phyloP scores from a whole-genome alignment of 2,797 vertebrate genomes.

The Nannoperca obscura region DNA sequence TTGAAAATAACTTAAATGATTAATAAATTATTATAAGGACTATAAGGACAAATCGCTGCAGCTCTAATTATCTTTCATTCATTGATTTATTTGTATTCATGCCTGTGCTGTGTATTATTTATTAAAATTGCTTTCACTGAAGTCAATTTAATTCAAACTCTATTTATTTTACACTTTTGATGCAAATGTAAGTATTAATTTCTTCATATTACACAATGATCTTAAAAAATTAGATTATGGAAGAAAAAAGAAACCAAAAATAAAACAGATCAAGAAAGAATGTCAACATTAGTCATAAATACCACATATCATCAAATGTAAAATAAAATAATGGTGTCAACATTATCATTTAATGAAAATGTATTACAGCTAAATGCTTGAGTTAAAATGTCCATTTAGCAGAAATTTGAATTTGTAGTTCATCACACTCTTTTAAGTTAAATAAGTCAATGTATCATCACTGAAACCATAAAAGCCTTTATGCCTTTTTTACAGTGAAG shows the following conservation, averaged over 20 bases:
- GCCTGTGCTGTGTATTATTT: not conserved
- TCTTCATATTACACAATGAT: not conserved
- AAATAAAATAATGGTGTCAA: not conserved
- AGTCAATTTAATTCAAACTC: not conserved
- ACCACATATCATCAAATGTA: not conserved
- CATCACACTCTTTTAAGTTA: not conserved
- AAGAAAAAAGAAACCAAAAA: not conserved
- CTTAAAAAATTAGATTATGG: not conserved
- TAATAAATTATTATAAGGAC: not conserved
- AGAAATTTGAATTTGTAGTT: not conserved
- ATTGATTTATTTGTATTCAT: not conserved
- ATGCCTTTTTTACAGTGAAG: conserved; percentile 19
- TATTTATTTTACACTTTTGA: not conserved
- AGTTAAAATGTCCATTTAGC: not conserved
- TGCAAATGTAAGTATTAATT: not conserved
- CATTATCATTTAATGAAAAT: not conserved
- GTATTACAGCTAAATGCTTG: not conserved
- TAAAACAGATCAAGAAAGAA: not conserved
- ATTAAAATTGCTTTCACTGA: not conserved
- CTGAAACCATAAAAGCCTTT: not conserved
- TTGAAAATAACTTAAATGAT: not conserved
- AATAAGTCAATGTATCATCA: not conserved
- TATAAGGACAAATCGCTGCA: not conserved
- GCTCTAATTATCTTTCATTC: not conserved
- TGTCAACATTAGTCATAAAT: not conserved